Percentiles rank a stretch among this genome's conserved stretches.
Conservation (phyloP, 2,888 invertebrate genomes). For the Apotomis betuletana region DNA sequence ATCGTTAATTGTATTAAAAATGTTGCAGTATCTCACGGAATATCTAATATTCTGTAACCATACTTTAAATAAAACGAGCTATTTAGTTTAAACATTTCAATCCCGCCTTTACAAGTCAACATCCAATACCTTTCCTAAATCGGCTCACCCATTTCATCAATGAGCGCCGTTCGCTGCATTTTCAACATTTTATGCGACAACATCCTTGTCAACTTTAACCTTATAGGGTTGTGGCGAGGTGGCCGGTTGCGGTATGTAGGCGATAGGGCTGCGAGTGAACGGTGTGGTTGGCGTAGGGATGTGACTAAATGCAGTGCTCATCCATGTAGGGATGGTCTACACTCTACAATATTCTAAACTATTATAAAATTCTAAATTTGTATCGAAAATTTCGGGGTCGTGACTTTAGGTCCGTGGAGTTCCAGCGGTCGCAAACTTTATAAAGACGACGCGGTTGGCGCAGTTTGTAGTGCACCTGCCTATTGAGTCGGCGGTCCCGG, state of each 20-base stretch:
- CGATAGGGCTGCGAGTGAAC: constrained; percentile 5
- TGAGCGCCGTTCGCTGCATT: constrained; percentile 20
- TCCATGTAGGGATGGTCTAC: too few species aligned
- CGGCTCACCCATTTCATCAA: constrained; percentile 24
- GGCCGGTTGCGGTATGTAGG: constrained; percentile 36
- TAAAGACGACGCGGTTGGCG: too few species aligned
- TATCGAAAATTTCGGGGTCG: too few species aligned
- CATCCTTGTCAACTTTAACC: constrained; percentile 41
- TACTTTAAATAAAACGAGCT: background rate
- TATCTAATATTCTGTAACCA: background rate
- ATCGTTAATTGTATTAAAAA: too few species aligned
- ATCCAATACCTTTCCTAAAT: constrained; percentile 1
- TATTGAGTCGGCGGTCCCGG: too few species aligned
- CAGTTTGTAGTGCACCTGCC: too few species aligned
- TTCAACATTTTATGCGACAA: constrained; percentile 34
- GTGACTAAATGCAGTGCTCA: background rate
- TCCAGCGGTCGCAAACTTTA: too few species aligned
- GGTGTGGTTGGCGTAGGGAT: background rate
- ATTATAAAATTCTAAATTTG: too few species aligned
- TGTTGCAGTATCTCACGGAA: too few species aligned
- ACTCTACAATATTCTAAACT: too few species aligned
- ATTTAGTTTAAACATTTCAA: background rate
- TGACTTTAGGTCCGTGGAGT: too few species aligned
- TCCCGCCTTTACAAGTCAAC: background rate
- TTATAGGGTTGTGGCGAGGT: constrained; percentile 30